A percentile compares a stretch with the other conserved stretches of the same genome.
Conservation (phyloP, 2,113 vertebrate genomes). For the Merops nubicus region DNA sequence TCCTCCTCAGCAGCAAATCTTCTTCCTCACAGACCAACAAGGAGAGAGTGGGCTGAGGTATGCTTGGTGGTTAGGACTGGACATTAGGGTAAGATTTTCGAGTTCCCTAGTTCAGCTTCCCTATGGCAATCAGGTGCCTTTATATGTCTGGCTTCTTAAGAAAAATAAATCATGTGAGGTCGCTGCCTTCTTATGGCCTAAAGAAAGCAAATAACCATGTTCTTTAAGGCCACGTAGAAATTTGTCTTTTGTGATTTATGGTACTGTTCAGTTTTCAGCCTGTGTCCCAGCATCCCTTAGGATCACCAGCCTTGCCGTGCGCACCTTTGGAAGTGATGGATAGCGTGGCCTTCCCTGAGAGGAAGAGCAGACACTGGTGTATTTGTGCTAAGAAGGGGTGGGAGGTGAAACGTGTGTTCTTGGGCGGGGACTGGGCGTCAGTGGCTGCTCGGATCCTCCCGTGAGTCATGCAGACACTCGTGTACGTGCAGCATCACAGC, state of each 20-base stretch:
- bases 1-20: not conserved
- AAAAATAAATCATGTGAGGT: not conserved
- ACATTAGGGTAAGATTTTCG: not conserved
- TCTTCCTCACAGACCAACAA: not conserved
- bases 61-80: not conserved
- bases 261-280: not conserved
- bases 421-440: not conserved
- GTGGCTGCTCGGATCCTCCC: not conserved
- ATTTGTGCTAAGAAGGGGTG: not conserved
- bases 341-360: not conserved
- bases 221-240: not conserved
- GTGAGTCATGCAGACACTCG: not conserved
- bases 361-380: not conserved
- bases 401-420: not conserved
- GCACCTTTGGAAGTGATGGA: not conserved
- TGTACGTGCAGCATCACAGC: fast-evolving
- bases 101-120: not conserved
- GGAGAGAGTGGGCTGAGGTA: not conserved
- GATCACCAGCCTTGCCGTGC: not conserved
- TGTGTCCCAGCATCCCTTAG: not conserved
- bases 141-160: not conserved
- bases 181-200: fast-evolving
- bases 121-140: not conserved
- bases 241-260: not conserved
- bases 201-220: not conserved